phyloP scores from a whole-genome alignment of 2,113 vertebrate genomes.

The Pedetes capensis region DNA sequence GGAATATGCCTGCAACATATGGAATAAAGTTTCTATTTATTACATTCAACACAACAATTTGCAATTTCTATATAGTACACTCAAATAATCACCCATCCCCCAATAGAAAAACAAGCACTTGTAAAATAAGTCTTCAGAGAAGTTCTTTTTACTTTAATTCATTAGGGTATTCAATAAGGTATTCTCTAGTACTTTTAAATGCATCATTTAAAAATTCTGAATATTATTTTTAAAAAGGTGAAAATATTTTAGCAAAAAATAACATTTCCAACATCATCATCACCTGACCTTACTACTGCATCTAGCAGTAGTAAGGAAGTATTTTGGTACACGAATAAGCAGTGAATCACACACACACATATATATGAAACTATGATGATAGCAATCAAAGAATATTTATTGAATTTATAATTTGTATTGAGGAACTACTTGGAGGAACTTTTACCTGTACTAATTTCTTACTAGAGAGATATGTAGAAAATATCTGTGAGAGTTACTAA shows the following conservation, averaged over 20 bases:
- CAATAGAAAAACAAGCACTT: not conserved
- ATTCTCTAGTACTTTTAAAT: not conserved
- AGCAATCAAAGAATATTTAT: not conserved
- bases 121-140: not conserved
- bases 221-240: not conserved
- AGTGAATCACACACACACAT: not conserved
- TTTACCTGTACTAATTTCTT: not conserved
- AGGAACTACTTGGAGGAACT: not conserved
- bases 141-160: not conserved
- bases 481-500: not conserved
- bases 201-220: not conserved
- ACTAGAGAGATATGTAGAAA: not conserved
- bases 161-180: not conserved
- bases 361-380: not conserved
- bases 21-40: not conserved
- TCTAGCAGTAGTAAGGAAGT: not conserved
- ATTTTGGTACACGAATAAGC: not conserved
- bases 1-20: not conserved
- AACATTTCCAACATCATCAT: slow-evolving; percentile 4
- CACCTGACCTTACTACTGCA: not conserved
- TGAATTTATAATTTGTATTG: not conserved
- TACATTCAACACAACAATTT: not conserved
- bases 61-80: not conserved
- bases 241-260: slow-evolving; percentile 30
- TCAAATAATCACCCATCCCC: not conserved